A percentile compares a stretch with the other conserved stretches of the same genome.
phyloP scores from a whole-genome alignment of 1,140 invertebrate genomes.

The Drosophila sp. region DNA sequence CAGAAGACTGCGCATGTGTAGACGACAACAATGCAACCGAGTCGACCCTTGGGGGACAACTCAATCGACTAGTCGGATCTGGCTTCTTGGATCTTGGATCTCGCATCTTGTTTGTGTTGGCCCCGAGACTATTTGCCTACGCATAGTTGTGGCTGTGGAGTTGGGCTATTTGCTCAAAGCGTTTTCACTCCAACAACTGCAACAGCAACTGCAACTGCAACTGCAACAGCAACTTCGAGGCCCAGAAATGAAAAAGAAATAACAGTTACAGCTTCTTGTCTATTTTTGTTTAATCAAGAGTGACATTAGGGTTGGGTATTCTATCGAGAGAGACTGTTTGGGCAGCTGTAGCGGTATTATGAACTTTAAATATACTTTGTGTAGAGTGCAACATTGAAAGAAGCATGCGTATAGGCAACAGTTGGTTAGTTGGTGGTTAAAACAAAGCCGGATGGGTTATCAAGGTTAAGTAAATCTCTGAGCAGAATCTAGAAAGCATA shows the following conservation, averaged over 20 bases:
- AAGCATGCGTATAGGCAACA: slow-evolving; percentile 23
- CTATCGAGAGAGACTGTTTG: slow-evolving; percentile 25
- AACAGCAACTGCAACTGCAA: slow-evolving; percentile 45
- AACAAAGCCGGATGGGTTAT: slow-evolving; percentile 22
- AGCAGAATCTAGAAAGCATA: background rate
- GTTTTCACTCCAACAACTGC: slow-evolving; percentile 62
- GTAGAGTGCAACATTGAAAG: slow-evolving; percentile 29
- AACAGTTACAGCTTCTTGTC: slow-evolving; percentile 76
- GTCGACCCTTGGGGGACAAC: slow-evolving; percentile 41
- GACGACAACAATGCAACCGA: slow-evolving; percentile 45
- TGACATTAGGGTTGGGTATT: slow-evolving; percentile 40
- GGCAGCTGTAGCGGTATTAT: slow-evolving; percentile 39
- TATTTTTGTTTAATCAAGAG: slow-evolving; percentile 72
- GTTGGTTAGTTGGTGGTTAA: slow-evolving; percentile 11
- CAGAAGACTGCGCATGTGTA: slow-evolving; percentile 66
- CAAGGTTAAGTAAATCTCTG: slow-evolving; percentile 38
- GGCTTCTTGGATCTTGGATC: slow-evolving; percentile 2
- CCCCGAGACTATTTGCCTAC: slow-evolving; percentile 44
- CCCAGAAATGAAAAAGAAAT: slow-evolving; percentile 14
- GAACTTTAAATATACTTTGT: slow-evolving; percentile 14
- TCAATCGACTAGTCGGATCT: slow-evolving; percentile 51
- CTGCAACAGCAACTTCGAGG: slow-evolving; percentile 32
- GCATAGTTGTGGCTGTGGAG: slow-evolving; percentile 32
- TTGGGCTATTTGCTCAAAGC: slow-evolving; percentile 55
- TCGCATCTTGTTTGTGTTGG: slow-evolving; percentile 16